Base-by-base conservation (phyloP, 2,797 vertebrate genomes). In the Allobates femoralis region DNA sequence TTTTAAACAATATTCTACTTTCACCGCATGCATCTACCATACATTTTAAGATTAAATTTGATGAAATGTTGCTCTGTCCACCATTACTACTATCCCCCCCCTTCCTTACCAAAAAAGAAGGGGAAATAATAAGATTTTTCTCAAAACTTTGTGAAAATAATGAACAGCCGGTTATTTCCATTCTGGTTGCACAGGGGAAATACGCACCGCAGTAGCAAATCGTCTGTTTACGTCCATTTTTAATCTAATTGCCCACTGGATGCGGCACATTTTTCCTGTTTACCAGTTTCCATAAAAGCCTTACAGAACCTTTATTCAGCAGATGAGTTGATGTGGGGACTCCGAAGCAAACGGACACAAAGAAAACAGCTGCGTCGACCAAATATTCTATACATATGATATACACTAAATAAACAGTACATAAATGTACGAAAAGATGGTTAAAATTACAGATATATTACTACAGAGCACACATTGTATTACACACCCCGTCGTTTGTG, bases 401-500 rank as follows among this genome's bases (percentile, higher is more conserved):
- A 81, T 51, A 81, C 37, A 81, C 46, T 66, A 74, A 53, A 76
- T 28, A 77, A 75, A 85, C 67, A 76, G 37, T 64, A 66, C 77
- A 28, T 56, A 18, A 32, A 58, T 64, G 55, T 83, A 79, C 81
- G n/a, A 37, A 34, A 66, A 34, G 74, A 30, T 71, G 28, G 62
- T 51, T 73, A 66, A 21, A 80, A 75, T 53, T 28, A 66, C 32
- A 80, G 67, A 66, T 53, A n/a, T 67, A 84, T 74, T 55, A 79
- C 81, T 79, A 84, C 66, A 74, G 28, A 30, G 50, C 53, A 73
- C 76, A 76, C 75, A 53, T 64, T 62, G 46, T 78, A 78, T 84
- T 87, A 80, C 46, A 84, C 56, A n/a, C 67, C 77, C 23, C 11
- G 78, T 67, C 74, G 83, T 50, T n/a, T 7, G 64, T 41, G 30